Evolutionary conservation across 2,113 vertebrate genomes (phyloP), one percentile per base, ranked within the genome.

Genomic region (Oxygymnocypris stewartii): DNA sequence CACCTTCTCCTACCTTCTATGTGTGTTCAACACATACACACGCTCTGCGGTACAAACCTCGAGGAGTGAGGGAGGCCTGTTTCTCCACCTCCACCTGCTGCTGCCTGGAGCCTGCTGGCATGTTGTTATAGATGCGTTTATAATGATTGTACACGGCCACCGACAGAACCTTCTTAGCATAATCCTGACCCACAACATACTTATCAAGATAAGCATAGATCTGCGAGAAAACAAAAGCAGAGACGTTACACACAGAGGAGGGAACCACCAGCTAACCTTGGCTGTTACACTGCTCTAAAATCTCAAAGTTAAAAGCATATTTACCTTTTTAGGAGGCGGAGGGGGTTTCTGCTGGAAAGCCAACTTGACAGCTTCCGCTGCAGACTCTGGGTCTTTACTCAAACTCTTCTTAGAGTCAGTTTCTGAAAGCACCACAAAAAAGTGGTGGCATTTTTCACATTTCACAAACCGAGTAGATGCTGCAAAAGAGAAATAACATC

Each of bases 121-220:
- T 96, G 90, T 97, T 97, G 90, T 97, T 97, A 92, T 97, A 96
- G 90, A 97, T 97, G 86, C 97, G 96, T 85, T 97, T 97, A 92
- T 97, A 97, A 93, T 97, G 97, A 92, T 97, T 97, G 91, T 97
- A 97, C 80, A 97, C 97, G 57, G 97, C 96, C 90, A 97, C 97
- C 1, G 97, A 95, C 88, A 97, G 95, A 89, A 97, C 96, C 91
- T 97, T 97, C 94, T 97, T 97, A 83, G 97, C 97, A 93, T 97
- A 96, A 47, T 94, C 96, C 90, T 97, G 97, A 89, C 97, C 97
- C 92, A 97, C 96, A 89, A 97, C 96, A 0, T 96, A 97, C 90
- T 97, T 97, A 92, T 97, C 97, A 89, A 97, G 96, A 94, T 97
- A 97, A 93, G 96, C 96, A 90, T 95, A 97, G 92, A 97, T 97